Conservation (phyloP, 2,888 invertebrate genomes). For the Amaurobius ferox region DNA sequence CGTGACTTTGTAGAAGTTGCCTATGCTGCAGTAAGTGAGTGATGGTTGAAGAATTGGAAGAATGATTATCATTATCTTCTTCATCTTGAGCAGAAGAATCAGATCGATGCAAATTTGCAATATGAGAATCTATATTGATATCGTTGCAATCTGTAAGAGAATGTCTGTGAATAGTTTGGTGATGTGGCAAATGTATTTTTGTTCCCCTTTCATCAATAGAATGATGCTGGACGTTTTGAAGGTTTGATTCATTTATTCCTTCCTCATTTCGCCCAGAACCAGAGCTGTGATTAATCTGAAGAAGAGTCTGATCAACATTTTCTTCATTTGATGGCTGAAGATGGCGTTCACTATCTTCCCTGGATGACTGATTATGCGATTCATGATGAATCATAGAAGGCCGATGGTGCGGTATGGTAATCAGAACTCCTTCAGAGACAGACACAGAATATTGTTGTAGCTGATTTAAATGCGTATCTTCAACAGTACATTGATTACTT, state of each 20-base stretch:
- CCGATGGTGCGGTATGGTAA: slow-evolving; percentile 31
- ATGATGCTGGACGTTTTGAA: slow-evolving; percentile 11
- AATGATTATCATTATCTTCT: slow-evolving; percentile 1
- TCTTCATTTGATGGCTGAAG: neutral
- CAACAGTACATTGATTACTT: slow-evolving; percentile 5
- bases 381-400: slow-evolving; percentile 21
- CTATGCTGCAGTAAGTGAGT: slow-evolving; percentile 24
- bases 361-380: neutral
- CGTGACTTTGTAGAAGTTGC: slow-evolving; percentile 29
- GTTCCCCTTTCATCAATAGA: neutral
- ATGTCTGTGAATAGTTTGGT: slow-evolving; percentile 27
- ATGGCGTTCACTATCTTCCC: slow-evolving; percentile 7
- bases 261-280: slow-evolving; percentile 12
- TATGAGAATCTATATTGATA: slow-evolving; percentile 23
- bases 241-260: slow-evolving; percentile 17
- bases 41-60: neutral
- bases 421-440: slow-evolving; percentile 20
- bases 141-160: slow-evolving; percentile 19
- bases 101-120: slow-evolving; percentile 35
- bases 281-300: slow-evolving; percentile 18
- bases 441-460: slow-evolving; percentile 48
- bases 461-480: slow-evolving; percentile 34
- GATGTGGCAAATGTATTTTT: neutral
- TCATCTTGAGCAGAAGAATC: slow-evolving; percentile 27
- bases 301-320: slow-evolving; percentile 15